Evolutionary conservation across 2,888 invertebrate species (phyloP).

Genomic region (Plusia festucae): DNA sequence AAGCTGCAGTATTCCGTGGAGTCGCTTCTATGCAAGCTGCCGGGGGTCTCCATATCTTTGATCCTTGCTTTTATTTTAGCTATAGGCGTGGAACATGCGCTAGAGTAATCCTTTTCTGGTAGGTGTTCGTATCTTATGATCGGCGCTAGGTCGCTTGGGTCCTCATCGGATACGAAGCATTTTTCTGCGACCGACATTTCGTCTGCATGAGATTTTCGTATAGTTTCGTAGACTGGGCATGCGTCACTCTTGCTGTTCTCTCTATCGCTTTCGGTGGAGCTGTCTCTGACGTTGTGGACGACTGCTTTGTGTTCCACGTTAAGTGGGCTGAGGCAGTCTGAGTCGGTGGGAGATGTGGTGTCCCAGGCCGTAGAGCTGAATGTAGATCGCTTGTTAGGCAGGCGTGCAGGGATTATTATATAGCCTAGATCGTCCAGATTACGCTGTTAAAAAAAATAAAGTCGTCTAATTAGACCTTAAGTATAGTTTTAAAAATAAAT

Average conservation of each 20-base stretch:
- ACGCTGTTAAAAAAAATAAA: constrained; percentile 66
- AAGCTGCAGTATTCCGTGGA: constrained; percentile 87
- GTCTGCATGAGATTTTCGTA: constrained; percentile 64
- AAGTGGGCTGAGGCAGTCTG: constrained; percentile 75
- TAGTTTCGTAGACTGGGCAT: constrained; percentile 77
- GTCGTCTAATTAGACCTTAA: too few relatives aligned
- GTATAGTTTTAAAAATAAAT: too few relatives aligned
- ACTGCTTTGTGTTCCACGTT: constrained; percentile 73
- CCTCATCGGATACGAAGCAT: constrained; percentile 73
- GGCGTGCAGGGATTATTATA: constrained; percentile 78
- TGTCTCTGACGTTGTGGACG: constrained; percentile 67
- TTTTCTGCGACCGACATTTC: constrained; percentile 66
- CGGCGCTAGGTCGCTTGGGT: constrained; percentile 58
- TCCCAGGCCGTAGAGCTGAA: constrained; percentile 78
- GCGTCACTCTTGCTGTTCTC: constrained; percentile 70
- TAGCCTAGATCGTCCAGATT: constrained; percentile 80
- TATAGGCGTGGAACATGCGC: constrained; percentile 83
- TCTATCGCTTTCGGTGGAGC: constrained; percentile 75
- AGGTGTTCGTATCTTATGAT: constrained; percentile 68
- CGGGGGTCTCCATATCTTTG: constrained; percentile 78
- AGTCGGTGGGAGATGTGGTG: constrained; percentile 77
- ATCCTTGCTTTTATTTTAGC: constrained; percentile 75
- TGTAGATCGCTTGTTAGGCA: constrained; percentile 70
- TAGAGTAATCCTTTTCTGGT: constrained; percentile 75
- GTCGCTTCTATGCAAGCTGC: constrained; percentile 80